A percentile compares a stretch with the other conserved stretches of the same genome.
Evolutionary conservation across 1,140 invertebrate genomes (phyloP).

Genomic region (Drosophila subobscura): DNA sequence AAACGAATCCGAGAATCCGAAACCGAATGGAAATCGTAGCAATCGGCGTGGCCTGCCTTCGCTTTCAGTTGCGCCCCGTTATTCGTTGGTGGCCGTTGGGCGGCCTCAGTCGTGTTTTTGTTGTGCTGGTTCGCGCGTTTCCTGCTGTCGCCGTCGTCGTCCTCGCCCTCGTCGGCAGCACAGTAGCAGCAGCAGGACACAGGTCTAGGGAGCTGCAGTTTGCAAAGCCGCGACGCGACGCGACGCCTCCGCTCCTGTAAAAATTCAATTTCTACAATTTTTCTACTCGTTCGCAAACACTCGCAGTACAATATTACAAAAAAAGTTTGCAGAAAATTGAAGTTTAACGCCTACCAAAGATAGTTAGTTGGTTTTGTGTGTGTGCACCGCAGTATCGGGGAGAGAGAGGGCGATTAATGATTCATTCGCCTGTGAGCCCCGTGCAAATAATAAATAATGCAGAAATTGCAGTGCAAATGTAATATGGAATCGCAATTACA

Average conservation of each 20-base stretch:
- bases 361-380: slow-evolving; percentile 25
- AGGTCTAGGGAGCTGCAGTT: slow-evolving; percentile 59
- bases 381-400: slow-evolving; percentile 17
- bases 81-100: slow-evolving; percentile 77
- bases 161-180: slow-evolving; percentile 30
- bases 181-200: slow-evolving; percentile 34
- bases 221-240: slow-evolving; percentile 49
- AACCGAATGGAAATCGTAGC: slow-evolving; percentile 38
- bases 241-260: slow-evolving; percentile 47
- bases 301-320: slow-evolving; percentile 22
- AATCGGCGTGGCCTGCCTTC: slow-evolving; percentile 29
- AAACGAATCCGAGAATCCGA: slow-evolving; percentile 18
- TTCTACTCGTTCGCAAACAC: slow-evolving; percentile 52
- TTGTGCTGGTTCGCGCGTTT: slow-evolving; percentile 73
- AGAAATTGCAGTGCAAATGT: slow-evolving; percentile 69
- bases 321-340: slow-evolving; percentile 28
- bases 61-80: slow-evolving; percentile 75
- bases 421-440: slow-evolving; percentile 55
- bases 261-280: slow-evolving; percentile 63
- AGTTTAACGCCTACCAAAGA: slow-evolving; percentile 58
- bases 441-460: slow-evolving; percentile 57
- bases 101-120: slow-evolving; percentile 81
- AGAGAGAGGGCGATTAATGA: slow-evolving; percentile 60
- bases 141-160: slow-evolving; percentile 57
- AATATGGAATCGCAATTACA: slow-evolving; percentile 56